Percentiles rank a stretch among this genome's conserved stretches.
phyloP scores from a whole-genome alignment of 1,140 invertebrate genomes.

The Arctopsyche grandis region DNA sequence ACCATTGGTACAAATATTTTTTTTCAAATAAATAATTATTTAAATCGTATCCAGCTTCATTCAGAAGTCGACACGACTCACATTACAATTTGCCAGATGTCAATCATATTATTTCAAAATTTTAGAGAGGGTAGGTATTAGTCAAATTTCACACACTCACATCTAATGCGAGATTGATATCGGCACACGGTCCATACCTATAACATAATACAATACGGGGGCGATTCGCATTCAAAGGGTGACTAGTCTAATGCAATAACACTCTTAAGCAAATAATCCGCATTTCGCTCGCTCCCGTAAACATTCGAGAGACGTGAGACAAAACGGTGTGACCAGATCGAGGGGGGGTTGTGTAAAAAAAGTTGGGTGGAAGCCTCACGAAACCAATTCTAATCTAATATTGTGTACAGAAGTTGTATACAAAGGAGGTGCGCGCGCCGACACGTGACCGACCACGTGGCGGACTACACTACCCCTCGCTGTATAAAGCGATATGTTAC shows the following conservation, averaged over 20 bases:
- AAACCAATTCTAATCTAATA: conserved; percentile 54
- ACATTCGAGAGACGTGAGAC: conserved; percentile 54
- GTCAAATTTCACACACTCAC: too few relatives aligned
- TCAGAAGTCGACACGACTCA: too few relatives aligned
- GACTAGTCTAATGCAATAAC: conserved; percentile 45
- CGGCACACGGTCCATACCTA: too few relatives aligned
- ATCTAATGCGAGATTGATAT: too few relatives aligned
- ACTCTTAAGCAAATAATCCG: conserved; percentile 53
- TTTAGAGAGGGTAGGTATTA: too few relatives aligned
- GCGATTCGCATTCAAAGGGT: too few relatives aligned
- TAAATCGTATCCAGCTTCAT: too few relatives aligned
- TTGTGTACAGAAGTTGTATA: conserved; percentile 46
- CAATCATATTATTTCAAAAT: too few relatives aligned
- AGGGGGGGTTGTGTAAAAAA: background rate
- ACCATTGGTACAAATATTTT: too few relatives aligned
- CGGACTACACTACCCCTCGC: background rate
- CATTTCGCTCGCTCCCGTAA: conserved; percentile 38
- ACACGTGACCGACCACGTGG: conserved; percentile 48
- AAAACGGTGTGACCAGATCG: conserved; percentile 44
- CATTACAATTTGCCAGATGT: too few relatives aligned
- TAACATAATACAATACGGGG: too few relatives aligned
- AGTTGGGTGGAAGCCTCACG: background rate
- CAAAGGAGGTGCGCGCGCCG: conserved; percentile 46
- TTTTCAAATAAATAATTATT: too few relatives aligned
- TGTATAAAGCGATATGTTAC: conserved; percentile 23